A percentile compares a stretch with the other conserved stretches of the same genome.
These are phyloP conservation scores for Montipora capitata DNA, from an alignment of 92 coral and sea anemone genomes.

Conservation along the genomic window DNA sequence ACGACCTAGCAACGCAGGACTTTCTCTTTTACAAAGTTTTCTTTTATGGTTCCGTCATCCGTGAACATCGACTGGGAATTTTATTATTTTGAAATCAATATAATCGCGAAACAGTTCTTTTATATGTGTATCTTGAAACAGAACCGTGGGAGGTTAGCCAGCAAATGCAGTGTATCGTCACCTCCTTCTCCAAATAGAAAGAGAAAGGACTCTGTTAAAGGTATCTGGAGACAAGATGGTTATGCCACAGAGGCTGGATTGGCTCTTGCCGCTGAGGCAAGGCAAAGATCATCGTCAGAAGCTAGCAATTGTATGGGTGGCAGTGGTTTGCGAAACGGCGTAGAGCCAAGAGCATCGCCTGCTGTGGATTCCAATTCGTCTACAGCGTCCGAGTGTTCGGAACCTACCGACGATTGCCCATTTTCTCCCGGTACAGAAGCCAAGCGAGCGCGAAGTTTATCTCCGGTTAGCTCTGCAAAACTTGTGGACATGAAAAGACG, in stretches of 20 bases:
- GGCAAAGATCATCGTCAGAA: conserved; percentile 85
- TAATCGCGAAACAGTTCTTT: neutral
- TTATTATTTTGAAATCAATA: neutral
- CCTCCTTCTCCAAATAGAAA: conserved; percentile 88
- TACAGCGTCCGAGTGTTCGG: conserved; percentile 89
- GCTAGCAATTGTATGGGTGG: conserved; percentile 58
- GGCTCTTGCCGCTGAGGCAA: conserved; percentile 40
- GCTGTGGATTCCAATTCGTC: conserved; percentile 78
- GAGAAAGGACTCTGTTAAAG: conserved; percentile 74
- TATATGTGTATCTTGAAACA: conserved; percentile 51
- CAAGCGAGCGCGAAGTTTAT: conserved; percentile 88
- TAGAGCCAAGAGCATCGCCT: conserved; percentile 64
- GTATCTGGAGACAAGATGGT: conserved; percentile 82
- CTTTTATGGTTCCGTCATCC: neutral
- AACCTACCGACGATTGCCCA: conserved; percentile 82
- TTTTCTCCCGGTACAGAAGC: conserved; percentile 73
- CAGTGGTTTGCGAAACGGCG: conserved; percentile 72
- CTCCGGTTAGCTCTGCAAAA: conserved; percentile 76
- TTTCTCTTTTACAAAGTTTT: no score
- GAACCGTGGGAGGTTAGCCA: conserved; percentile 98
- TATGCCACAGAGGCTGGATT: conserved; percentile 51
- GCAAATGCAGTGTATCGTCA: conserved; percentile 91
- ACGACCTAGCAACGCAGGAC: no score
- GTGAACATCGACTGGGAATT: neutral
- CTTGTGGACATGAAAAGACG: conserved; percentile 29